A percentile compares a stretch with the other conserved stretches of the same genome.
Evolutionary conservation across 2,797 vertebrate genomes (phyloP).

Genomic region (Molossus alvarezi): DNA sequence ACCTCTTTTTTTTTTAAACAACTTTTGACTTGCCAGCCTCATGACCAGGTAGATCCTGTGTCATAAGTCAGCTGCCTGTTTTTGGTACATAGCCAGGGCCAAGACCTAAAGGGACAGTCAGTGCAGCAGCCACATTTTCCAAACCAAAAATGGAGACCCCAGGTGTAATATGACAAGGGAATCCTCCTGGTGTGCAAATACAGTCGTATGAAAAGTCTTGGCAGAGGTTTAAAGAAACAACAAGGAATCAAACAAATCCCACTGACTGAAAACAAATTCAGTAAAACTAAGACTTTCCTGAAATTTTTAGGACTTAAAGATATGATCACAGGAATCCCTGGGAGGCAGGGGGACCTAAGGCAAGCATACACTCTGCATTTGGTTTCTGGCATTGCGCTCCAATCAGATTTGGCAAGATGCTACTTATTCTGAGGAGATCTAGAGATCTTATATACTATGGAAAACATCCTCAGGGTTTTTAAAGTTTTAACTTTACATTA

Average conservation of each 20-base stretch:
- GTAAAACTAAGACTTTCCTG: neutral
- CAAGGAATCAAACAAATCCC: neutral
- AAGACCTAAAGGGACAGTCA: neutral
- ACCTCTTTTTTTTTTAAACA: neutral
- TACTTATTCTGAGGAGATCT: slow-evolving; percentile 20
- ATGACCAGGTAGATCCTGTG: slow-evolving; percentile 25
- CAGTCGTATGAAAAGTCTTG: neutral
- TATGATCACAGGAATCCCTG: neutral
- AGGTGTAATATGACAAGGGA: neutral
- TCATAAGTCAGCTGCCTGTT: neutral
- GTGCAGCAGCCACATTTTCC: neutral
- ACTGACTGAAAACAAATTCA: neutral
- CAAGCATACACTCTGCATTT: neutral
- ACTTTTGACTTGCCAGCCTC: slow-evolving; percentile 10
- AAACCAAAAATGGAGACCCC: slow-evolving; percentile 2
- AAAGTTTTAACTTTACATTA: slow-evolving; percentile 36
- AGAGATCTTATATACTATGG: neutral
- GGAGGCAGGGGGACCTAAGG: neutral
- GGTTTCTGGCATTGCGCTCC: neutral
- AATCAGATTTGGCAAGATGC: neutral
- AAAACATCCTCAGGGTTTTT: slow-evolving; percentile 10
- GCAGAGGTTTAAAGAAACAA: slow-evolving; percentile 58
- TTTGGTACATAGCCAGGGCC: neutral
- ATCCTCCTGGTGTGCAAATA: slow-evolving; percentile 43
- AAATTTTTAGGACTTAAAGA: slow-evolving; percentile 11